Evolutionary conservation across 2,888 invertebrate genomes (phyloP), one percentile per base, ranked within the genome.

Genomic region (Julus scandinavius): DNA sequence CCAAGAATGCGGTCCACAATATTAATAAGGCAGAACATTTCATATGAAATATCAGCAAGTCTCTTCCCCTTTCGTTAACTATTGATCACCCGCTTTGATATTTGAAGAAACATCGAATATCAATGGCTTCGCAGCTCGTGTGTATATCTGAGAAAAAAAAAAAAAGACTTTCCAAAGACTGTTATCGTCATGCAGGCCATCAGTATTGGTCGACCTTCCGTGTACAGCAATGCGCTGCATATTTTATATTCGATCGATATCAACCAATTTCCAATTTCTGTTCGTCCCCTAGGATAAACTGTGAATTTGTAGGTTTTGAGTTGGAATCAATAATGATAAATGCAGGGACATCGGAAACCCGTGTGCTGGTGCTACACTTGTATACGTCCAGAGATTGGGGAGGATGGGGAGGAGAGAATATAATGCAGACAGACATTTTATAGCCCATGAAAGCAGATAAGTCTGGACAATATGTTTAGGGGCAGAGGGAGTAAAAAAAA

Each of bases 181-280:
- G 58, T 58, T 58, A 58, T 58, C 58, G 58, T 17, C 58, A 1
- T 58, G 7, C 58, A 58, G n/a, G 7, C 58, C 58, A n/a, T 58
- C 58, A 58, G 58, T 58, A 58, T 58, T 58, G 58, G 58, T 17
- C 58, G 58, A 58, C n/a, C 58, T 13, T 54, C 15, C 17, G 54
- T 17, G 54, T 54, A 15, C 13, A 15, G 58, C 58, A 58, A 58
- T 58, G 58, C 58, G 58, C 58, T 58, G 58, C 58, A 58, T 58
- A 58, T 58, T 58, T 58, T 58, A 58, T 58, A 58, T 13, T 58
- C 58, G 58, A 58, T 58, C 58, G 58, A 58, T 58, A 58, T 58
- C 58, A 58, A 58, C 58, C 58, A 58, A 58, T 58, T 58, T 58
- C 58, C 58, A 58, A 58, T 58, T 58, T 58, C 58, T n/a, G 58